Percentiles rank a stretch among this genome's conserved stretches.
Conservation (phyloP, 2,888 invertebrate species). For the Subacronicta megacephala region DNA sequence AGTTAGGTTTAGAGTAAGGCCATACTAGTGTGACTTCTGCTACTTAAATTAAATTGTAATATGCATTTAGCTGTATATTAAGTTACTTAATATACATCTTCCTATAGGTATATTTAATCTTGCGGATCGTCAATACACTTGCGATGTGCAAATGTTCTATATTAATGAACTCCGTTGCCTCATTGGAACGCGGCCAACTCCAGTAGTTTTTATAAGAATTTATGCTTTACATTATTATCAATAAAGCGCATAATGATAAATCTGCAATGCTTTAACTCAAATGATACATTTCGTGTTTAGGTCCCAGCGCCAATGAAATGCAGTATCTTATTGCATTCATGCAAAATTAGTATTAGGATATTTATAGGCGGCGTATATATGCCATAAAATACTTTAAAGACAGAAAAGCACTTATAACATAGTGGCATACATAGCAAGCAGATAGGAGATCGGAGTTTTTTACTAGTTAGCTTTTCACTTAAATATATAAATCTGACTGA, state of each 20-base stretch:
- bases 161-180: conserved; percentile 35
- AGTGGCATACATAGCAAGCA: no score
- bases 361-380: background rate
- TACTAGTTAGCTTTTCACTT: no score
- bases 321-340: background rate
- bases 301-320: conserved; percentile 1
- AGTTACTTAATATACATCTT: no score
- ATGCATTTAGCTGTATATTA: no score
- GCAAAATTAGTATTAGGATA: background rate
- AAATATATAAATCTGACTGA: no score
- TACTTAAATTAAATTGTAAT: no score
- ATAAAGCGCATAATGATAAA: conserved; percentile 35
- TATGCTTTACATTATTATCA: conserved; percentile 22
- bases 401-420: no score
- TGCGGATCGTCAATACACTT: conserved; percentile 27
- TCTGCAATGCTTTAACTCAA: conserved; percentile 9
- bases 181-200: conserved; percentile 45
- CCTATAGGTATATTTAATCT: no score
- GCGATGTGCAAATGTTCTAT: conserved; percentile 29
- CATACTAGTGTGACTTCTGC: no score
- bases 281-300: conserved; percentile 4
- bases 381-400: no score
- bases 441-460: no score
- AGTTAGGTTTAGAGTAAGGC: no score
- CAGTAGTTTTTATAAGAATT: conserved; percentile 3